Evolutionary conservation across 2,888 invertebrate genomes (phyloP), one percentile per base, ranked within the genome.

Genomic region (Phyllotreta striolata): DNA sequence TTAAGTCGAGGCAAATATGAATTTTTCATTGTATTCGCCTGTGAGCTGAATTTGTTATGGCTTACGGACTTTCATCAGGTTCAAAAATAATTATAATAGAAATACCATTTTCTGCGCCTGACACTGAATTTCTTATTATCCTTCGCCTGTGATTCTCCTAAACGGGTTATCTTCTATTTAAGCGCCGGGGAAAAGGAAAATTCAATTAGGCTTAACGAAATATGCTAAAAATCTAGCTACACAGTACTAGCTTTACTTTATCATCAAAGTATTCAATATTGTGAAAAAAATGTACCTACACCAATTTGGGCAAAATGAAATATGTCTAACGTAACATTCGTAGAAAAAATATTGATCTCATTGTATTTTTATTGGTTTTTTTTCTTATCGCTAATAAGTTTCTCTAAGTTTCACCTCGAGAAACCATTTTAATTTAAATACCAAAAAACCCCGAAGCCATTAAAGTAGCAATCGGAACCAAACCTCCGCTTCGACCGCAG

Each of bases 1-100:
- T 72, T 74, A 73, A 72, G 69, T 68, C 70, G 70, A 73, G 71
- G 69, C 72, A 71, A 74, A 73, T 71, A 73, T 74, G 72, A 72
- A 73, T 73, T 74, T 74, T 74, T 73, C 73, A 74, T 74, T 70
- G 69, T 74, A 66, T 46, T 59, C 57, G 56, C 47, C 44, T 62
- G 62, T 51, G 55, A 52, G 57, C 51, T 55, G 66, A 67, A 63
- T 66, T 66, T 56, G 56, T 52, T 52, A 37, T 60, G 57, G 54
- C 62, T 67, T 63, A 62, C 37, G 24, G 55, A 52, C 52, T 60
- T 52, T 60, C 52, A 54, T 52, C 60, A 60, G 62, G 64, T 64
- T 62, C 59, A 54, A 62, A 66, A 55, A 47, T 64, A 60, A 60
- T 60, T 60, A 60, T 52, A 44, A 52, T 44, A 60, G 52, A 60